Evolutionary conservation across 2,888 invertebrate species (phyloP), one percentile per base, ranked within the genome.

Genomic region (Euzophera pinguis): DNA sequence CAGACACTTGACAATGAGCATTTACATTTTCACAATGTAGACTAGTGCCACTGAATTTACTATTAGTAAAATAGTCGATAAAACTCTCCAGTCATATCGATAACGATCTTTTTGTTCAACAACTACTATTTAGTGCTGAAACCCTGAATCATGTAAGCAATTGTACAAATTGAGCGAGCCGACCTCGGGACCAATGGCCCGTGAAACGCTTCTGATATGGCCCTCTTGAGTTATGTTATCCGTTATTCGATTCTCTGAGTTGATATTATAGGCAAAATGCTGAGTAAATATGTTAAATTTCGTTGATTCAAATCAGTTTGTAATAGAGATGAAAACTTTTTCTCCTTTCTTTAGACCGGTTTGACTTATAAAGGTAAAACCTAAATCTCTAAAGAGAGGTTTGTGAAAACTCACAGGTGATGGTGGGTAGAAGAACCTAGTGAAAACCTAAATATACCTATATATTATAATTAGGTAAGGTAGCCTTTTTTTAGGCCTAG

Each of bases 141-240:
- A 29, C 34, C 50, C 47, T 52, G 52, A 61, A 60, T 66, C 63
- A 57, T 59, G 59, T 59, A 60, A 67, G 66, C 70, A 74, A 72
- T 75, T 71, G 73, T 70, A 75, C 65, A 74, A 75, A 75, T 75
- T 73, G 74, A 72, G 64, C 63, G 64, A 42, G 35, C 16, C 43
- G 52, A 39, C 53, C 51, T 45, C 39, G 50, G 13, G 50, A 10
- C 27, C 47, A 79, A 77, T 72, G 75, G 66, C 61, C 71, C 75
- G 72, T 74, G 71, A 77, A 78, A 78, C 71, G 65, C 67, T 65
- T 65, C 63, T 64, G 74, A 75, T 77, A 72, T 70, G 67, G 59
- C 58, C 61, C 63, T 65, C 65, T 65, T 72, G 78, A 79, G 66
- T 79, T 75, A 78, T 78, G 72, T 69, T 52, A 54, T 59, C 53